phyloP scores from a whole-genome alignment of 2,113 vertebrate species.

The Clarias batrachus region DNA sequence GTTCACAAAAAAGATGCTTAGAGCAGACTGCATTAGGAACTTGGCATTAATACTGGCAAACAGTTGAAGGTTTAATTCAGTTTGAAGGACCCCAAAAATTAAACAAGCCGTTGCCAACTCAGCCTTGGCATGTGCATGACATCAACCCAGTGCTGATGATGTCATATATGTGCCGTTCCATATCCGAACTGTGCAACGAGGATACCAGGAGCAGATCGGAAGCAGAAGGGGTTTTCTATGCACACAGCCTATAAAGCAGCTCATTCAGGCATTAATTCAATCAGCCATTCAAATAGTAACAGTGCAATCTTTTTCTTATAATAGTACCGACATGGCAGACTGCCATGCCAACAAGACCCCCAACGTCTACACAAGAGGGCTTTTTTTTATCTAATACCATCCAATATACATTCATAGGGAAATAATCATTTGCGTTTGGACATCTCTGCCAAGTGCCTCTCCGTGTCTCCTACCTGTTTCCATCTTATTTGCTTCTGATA shows the following conservation, averaged over 20 bases:
- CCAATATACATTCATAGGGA: no score
- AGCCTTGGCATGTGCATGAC: not conserved
- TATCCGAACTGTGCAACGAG: not conserved
- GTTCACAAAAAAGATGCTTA: conserved; percentile 4
- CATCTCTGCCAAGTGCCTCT: no score
- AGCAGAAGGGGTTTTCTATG: no score
- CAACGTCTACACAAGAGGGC: no score
- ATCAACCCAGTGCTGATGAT: not conserved
- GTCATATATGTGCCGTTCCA: not conserved
- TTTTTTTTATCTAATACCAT: no score
- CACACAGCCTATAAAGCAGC: not conserved
- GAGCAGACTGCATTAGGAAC: not conserved
- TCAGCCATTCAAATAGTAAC: not conserved
- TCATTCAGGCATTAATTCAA: not conserved
- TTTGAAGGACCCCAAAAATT: not conserved
- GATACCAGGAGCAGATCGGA: not conserved
- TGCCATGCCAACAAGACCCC: no score
- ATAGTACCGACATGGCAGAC: no score
- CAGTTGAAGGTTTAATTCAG: not conserved
- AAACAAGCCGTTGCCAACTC: not conserved
- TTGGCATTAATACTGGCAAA: not conserved
- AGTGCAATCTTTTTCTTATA: no score
- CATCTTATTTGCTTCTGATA: no score
- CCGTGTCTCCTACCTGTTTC: no score
- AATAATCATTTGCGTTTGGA: no score